Evolutionary conservation across 2,797 vertebrate genomes (phyloP), one percentile per base, ranked within the genome.

Genomic region (Chloroceryle amazona): DNA sequence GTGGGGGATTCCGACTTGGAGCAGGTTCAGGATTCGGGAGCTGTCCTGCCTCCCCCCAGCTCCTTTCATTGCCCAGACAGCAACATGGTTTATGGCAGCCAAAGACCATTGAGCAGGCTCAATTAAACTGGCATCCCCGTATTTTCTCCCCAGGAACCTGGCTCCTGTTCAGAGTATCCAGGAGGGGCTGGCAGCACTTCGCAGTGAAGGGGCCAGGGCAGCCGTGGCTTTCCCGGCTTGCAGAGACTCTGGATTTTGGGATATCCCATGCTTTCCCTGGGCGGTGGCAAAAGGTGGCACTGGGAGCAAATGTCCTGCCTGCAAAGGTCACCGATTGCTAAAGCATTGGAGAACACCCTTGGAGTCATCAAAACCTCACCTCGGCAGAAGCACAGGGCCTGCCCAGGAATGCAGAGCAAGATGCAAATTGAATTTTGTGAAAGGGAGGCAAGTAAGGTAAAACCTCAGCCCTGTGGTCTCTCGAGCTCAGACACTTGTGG

Each of bases 91-190:
- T 96, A 95, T 96, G 90, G 94, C 93, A 91, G 88, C 93, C 49
- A 10, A n/a, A 55, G 81, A 75, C 89, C 81, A 89, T 81, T 86
- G 86, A 89, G 57, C 25, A 21, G 79, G 31, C 92, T 91, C 93
- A 20, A 79, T 90, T 51, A 92, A 92, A 17, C 5, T 65, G 10
- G 78, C 1, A 55, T 71, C 61, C 68, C 92, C 3, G 73, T 2
- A 15, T 44, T 65, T 74, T 71, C 95, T 90, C 95, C 92, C 86
- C 49, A 0, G 94, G 96, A 93, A 72, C 52, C 94, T 96, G 96
- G 96, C 96, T 94, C 54, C 76, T 8, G 62, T 83, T 97, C 96
- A 95, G 94, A 61, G 76, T 88, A 86, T 85, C 76, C 92, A 71
- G 70, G 80, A 96, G 86, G 75, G 86, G 82, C 83, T 94, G 88